Evolutionary conservation across 2,113 vertebrate species (phyloP).

Genomic region (Proterorhinus semilunaris): DNA sequence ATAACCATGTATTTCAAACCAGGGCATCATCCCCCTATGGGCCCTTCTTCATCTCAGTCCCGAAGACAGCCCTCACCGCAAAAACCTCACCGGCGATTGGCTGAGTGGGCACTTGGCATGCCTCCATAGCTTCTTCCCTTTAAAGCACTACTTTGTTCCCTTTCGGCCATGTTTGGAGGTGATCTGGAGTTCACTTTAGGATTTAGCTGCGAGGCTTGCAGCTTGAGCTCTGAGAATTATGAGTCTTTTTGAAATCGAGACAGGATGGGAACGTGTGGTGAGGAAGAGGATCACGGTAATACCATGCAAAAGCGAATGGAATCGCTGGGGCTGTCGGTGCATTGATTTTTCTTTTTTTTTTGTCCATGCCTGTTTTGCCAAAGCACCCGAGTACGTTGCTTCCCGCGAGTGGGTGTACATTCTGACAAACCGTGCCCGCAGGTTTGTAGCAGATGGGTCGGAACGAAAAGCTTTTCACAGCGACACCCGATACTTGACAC

Average conservation of each 20-base stretch:
- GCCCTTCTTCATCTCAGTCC: conserved; percentile 34
- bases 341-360: not conserved
- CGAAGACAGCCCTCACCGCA: conserved; percentile 31
- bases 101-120: conserved; percentile 54
- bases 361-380: conserved; percentile 10
- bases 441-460: conserved; percentile 33
- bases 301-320: conserved; percentile 27
- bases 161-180: conserved; percentile 54
- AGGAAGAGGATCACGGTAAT: conserved; percentile 20
- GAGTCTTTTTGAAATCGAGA: conserved; percentile 49
- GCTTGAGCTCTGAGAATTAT: conserved; percentile 49
- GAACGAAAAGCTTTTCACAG: conserved; percentile 49
- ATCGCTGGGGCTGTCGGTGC: not conserved
- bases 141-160: conserved; percentile 42
- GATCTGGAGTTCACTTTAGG: conserved; percentile 67
- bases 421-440: conserved; percentile 31
- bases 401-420: conserved; percentile 29
- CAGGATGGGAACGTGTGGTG: conserved; percentile 9
- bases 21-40: conserved; percentile 41
- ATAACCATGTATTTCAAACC: conserved; percentile 32
- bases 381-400: conserved; percentile 4
- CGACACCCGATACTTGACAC: conserved; percentile 53
- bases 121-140: conserved; percentile 31
- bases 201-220: conserved; percentile 43
- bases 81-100: conserved; percentile 34